Evolutionary conservation across 64 coral and sea anemone species (phyloP).

Genomic region (Pocillopora damicornis): DNA sequence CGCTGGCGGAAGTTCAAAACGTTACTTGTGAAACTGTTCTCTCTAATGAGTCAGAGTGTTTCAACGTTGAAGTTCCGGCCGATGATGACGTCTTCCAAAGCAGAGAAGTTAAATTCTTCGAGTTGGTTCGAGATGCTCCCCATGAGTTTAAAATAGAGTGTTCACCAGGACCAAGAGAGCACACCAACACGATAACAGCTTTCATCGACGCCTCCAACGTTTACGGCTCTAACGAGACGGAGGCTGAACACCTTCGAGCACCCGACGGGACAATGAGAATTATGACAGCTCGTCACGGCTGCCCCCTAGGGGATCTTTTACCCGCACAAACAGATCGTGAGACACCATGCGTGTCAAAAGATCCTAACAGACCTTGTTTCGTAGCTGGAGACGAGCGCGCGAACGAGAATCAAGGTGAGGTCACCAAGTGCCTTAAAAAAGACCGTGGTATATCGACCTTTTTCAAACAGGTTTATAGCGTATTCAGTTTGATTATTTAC

Average conservation of each 20-base stretch:
- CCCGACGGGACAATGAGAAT: constrained; percentile 14
- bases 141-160: not conserved
- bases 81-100: constrained; percentile 15
- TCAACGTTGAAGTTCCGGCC: constrained; percentile 41
- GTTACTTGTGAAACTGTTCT: not conserved
- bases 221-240: constrained; percentile 5
- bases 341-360: not conserved
- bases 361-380: constrained; percentile 40
- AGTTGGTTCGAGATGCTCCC: constrained; percentile 46
- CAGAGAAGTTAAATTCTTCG: not conserved
- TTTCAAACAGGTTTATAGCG: no score
- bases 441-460: no score
- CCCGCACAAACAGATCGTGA: not conserved
- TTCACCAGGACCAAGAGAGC: not conserved
- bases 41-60: constrained; percentile 28
- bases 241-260: not conserved
- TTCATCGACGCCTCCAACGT: constrained; percentile 64
- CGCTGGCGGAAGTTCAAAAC: not conserved
- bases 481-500: no score
- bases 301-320: not conserved
- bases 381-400: constrained; percentile 30
- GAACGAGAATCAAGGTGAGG: constrained; percentile 52
- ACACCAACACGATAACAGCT: constrained; percentile 42
- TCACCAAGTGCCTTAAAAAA: not conserved
- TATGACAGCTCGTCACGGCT: not conserved